Evolutionary conservation across 2,113 vertebrate species (phyloP).

Genomic region (Callaeas wilsoni): DNA sequence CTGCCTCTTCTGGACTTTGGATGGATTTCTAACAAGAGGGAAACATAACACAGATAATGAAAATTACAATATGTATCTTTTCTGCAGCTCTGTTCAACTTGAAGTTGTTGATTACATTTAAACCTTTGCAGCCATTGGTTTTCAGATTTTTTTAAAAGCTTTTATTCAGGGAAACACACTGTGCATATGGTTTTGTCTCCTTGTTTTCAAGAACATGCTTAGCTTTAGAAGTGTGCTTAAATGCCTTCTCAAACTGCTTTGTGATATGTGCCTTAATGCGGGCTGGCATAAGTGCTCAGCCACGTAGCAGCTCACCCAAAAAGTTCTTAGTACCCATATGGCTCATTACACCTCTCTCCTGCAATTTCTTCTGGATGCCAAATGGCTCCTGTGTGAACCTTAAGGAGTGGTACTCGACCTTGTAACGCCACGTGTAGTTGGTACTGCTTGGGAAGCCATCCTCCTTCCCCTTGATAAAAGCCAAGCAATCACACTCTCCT

Average conservation of each 20-base stretch:
- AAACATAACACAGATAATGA: background rate
- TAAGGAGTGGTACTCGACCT: background rate
- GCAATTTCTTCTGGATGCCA: background rate
- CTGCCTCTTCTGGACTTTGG: background rate
- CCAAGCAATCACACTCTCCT: background rate
- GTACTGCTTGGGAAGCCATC: background rate
- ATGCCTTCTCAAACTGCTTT: constrained; percentile 24
- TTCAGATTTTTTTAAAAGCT: background rate
- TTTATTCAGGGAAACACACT: constrained; percentile 1
- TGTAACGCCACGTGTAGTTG: background rate
- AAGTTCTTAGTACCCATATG: constrained; percentile 17
- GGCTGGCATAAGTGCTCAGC: constrained; percentile 11
- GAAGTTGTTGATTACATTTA: background rate
- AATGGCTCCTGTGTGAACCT: constrained; percentile 1
- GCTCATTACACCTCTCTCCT: constrained; percentile 29
- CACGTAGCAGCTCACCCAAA: constrained; percentile 5
- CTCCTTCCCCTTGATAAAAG: background rate
- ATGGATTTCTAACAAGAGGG: background rate
- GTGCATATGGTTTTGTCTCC: background rate
- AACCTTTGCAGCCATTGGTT: background rate
- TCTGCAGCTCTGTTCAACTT: background rate
- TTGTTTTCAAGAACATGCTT: constrained; percentile 4
- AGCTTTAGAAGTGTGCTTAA: background rate
- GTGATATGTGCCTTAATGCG: background rate
- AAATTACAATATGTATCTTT: background rate